Conservation (phyloP, 1,140 invertebrate genomes). For the Neuroterus valhalla region DNA sequence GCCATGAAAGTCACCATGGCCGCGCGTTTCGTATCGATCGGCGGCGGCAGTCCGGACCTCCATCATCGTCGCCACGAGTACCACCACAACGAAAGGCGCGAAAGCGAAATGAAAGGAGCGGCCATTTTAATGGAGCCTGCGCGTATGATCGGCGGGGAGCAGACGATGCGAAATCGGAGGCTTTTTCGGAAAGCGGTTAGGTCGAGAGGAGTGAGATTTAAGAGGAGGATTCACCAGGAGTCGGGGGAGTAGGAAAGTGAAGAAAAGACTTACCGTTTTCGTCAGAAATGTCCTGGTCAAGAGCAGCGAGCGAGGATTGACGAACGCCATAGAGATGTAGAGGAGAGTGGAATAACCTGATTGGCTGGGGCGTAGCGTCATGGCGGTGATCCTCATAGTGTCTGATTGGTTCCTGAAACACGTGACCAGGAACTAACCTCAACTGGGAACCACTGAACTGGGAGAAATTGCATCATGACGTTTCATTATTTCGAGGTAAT, state of each 20-base stretch:
- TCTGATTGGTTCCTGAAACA: neutral
- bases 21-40: slow-evolving; percentile 37
- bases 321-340: slow-evolving; percentile 20
- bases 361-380: neutral
- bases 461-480: slow-evolving; percentile 17
- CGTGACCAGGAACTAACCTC: slow-evolving; percentile 9
- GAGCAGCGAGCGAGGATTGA: neutral
- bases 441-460: neutral
- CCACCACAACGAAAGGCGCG: slow-evolving; percentile 33
- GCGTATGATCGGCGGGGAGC: slow-evolving; percentile 70
- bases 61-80: slow-evolving; percentile 32
- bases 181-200: slow-evolving; percentile 45
- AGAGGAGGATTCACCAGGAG: slow-evolving; percentile 29
- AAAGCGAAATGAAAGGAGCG: slow-evolving; percentile 12
- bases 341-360: slow-evolving; percentile 22
- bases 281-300: neutral
- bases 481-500: neutral
- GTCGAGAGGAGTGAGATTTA: neutral
- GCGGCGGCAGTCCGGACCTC: slow-evolving; percentile 28
- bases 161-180: slow-evolving; percentile 70
- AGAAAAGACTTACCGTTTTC: neutral
- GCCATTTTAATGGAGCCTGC: slow-evolving; percentile 77
- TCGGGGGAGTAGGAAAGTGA: neutral
- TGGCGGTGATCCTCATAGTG: neutral
- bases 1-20: slow-evolving; percentile 38